These are phyloP conservation scores for Synanthedon andrenaeformis DNA, from an alignment of 2,888 invertebrate genomes.

Conservation along the genomic window DNA sequence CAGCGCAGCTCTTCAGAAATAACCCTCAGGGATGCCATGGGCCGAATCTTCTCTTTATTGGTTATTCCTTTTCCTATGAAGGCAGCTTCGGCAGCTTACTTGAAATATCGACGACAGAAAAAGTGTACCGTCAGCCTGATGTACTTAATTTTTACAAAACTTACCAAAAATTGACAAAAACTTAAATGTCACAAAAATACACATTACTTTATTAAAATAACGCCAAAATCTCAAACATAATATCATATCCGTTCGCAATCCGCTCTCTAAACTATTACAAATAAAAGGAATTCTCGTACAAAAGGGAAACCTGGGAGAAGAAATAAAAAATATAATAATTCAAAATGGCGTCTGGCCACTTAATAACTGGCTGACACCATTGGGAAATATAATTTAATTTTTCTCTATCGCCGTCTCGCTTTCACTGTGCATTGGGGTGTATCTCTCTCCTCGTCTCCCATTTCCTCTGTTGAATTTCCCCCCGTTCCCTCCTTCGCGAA, in stretches of 20 bases:
- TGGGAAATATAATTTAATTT: slow-evolving; percentile 72
- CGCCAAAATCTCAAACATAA: slow-evolving; percentile 19
- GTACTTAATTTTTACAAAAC: too few relatives aligned
- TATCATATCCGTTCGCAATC: slow-evolving; percentile 51
- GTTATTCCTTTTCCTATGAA: too few relatives aligned
- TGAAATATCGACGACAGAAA: too few relatives aligned
- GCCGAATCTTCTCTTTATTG: too few relatives aligned
- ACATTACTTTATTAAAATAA: too few relatives aligned
- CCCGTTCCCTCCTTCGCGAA: slow-evolving; percentile 24
- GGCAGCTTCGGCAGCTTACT: too few relatives aligned
- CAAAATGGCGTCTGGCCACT: slow-evolving; percentile 71
- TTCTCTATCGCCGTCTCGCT: slow-evolving; percentile 44
- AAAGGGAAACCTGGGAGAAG: slow-evolving; percentile 56
- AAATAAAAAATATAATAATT: slow-evolving; percentile 67
- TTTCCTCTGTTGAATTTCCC: slow-evolving; percentile 40
- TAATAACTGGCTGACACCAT: slow-evolving; percentile 72
- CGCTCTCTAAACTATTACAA: slow-evolving; percentile 55
- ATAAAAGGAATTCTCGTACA: slow-evolving; percentile 60
- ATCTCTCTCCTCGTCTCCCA: slow-evolving; percentile 33
- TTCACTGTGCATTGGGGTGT: slow-evolving; percentile 18
- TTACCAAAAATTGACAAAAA: too few relatives aligned
- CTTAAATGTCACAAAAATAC: too few relatives aligned
- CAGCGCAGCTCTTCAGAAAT: too few relatives aligned
- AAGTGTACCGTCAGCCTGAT: too few relatives aligned
- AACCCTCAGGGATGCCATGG: too few relatives aligned